Percentiles rank a stretch among this genome's conserved stretches.
These are phyloP conservation scores for Notodromas monacha DNA, from an alignment of 2,888 invertebrate genomes.

Conservation along the genomic window DNA sequence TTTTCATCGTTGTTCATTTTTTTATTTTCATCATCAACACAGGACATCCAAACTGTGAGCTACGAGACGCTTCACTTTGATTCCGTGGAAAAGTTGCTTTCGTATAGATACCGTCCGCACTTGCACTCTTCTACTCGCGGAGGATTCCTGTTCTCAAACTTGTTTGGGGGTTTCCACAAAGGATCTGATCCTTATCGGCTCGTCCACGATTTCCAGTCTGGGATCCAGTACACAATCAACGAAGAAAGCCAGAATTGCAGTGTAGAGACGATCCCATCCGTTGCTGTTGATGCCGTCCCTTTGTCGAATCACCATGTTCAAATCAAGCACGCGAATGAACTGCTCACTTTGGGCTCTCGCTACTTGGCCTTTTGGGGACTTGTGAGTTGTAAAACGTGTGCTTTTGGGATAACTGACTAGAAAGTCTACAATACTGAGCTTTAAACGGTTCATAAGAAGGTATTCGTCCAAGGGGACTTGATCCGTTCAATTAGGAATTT, in stretches of 20 bases:
- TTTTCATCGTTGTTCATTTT: no score
- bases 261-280: slow-evolving; percentile 11
- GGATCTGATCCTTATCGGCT: slow-evolving; percentile 10
- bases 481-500: no score
- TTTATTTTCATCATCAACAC: no score
- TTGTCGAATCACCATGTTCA: slow-evolving; percentile 11
- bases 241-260: slow-evolving; percentile 12
- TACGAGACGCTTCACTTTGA: slow-evolving; percentile 10
- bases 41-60: slow-evolving; percentile 8
- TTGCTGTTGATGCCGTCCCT: slow-evolving; percentile 11
- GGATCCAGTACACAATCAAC: slow-evolving; percentile 12
- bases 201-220: slow-evolving; percentile 12
- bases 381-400: no score
- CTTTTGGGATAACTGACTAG: no score
- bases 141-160: slow-evolving; percentile 2
- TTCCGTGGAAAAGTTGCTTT: slow-evolving; percentile 9
- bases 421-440: no score
- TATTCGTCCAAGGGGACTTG: no score
- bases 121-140: slow-evolving; percentile 9
- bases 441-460: no score
- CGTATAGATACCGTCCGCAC: slow-evolving; percentile 10
- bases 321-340: slow-evolving; percentile 12
- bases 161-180: slow-evolving; percentile 8
- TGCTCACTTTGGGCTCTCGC: no score
- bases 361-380: no score